A percentile compares a stretch with the other conserved stretches of the same genome.
Evolutionary conservation across 2,888 invertebrate genomes (phyloP).

Genomic region (Caenorhabditis sp.): DNA sequence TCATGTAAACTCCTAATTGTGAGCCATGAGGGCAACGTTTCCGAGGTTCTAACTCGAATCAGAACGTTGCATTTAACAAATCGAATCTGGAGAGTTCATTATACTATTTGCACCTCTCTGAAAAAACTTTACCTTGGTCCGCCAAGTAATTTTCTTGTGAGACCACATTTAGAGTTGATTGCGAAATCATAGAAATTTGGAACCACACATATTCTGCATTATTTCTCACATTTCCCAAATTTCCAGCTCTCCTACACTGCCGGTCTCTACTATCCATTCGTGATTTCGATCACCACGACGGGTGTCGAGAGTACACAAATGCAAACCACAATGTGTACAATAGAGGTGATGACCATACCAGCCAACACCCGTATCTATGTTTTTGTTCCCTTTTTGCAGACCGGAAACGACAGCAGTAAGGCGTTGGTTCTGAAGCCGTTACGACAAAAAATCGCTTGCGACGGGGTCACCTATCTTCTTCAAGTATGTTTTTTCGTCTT

Average conservation of each 20-base stretch:
- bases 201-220: too few species aligned
- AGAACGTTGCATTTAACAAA: too few species aligned
- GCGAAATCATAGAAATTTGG: too few species aligned
- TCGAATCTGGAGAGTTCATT: too few species aligned
- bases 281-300: constrained; percentile 78
- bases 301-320: constrained; percentile 74
- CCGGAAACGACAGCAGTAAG: constrained; percentile 74
- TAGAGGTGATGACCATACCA: constrained; percentile 69
- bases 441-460: constrained; percentile 97
- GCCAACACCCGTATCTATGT: not conserved
- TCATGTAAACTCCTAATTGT: too few species aligned
- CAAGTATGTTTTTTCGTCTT: constrained; percentile 85
- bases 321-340: constrained; percentile 80
- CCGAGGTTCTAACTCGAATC: too few species aligned
- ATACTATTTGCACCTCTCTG: too few species aligned
- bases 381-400: constrained; percentile 52
- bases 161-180: too few species aligned
- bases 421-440: constrained; percentile 91
- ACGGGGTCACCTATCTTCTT: constrained; percentile 95
- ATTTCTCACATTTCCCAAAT: too few species aligned
- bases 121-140: too few species aligned
- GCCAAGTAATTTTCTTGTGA: too few species aligned
- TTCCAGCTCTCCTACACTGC: constrained; percentile 76
- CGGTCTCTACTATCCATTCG: constrained; percentile 79
- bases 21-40: too few species aligned